Evolutionary conservation across 92 coral and sea anemone species (phyloP), one percentile per base, ranked within the genome.

Genomic region (Palythoa grandiflora): DNA sequence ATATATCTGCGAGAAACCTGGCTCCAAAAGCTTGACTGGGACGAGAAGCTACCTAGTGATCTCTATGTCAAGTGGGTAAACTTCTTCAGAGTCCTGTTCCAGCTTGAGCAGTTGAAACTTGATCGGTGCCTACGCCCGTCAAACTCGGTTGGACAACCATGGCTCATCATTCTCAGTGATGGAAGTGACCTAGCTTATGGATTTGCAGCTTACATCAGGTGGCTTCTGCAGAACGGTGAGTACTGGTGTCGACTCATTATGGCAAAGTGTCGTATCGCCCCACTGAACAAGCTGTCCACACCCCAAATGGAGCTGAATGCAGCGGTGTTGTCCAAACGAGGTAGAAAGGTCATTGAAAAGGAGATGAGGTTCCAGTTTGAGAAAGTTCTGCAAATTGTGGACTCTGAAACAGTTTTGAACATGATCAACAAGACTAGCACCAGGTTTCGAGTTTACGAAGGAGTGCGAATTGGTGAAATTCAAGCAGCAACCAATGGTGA

Each of bases 371-470:
- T 92, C 16, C 73, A 90, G 59, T 90, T 87, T 75, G 89, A 90
- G 48, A 90, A 72, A 39, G 93, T 87, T 19, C 68, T 89, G 51
- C 92, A 92, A 63, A 61, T 86, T 71, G 90, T 92, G 7, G 89
- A 83, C 75, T 90, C 93, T 40, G 91, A 92, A 80, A 92, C 94
- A 2, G 92, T 91, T 3, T 75, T 91, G 78, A 89, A 87, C 79
- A 89, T 89, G 92, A 85, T 92, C 84, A 89, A 92, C 74, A 89
- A 92, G 79, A 89, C 89, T 65, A 92, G 91, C 73, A 90, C 95
- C 21, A 86, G 91, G 9, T 92, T 92, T 88, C 83, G 83, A 51
- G 88, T 90, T 52, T 90, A 87, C n/a, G 93, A 90, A 28, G 91
- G 92, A 73, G 92, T 88, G 39, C 71, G 91, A 53, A 88, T 83